Base-by-base conservation (phyloP, 2,113 vertebrate species). In the Delphinapterus leucas region DNA sequence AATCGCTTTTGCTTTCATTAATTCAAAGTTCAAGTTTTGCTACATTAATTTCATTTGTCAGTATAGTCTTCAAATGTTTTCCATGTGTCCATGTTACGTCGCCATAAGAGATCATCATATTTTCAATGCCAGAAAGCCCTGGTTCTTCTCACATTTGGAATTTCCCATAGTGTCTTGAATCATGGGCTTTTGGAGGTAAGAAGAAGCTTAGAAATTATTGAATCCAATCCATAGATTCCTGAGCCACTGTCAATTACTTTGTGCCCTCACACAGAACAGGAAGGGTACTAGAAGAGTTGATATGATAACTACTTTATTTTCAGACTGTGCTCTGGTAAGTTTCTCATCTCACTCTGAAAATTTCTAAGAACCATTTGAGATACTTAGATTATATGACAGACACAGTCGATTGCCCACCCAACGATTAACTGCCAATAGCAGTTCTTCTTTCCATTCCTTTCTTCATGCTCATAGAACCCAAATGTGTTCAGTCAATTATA, bases 301-400 rank as follows among this genome's bases (percentile, higher is more conserved):
- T 92, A 38, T 38, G n/a, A 55, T 94, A 86, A 97, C 38, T 74
- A 55, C 36, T 83, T 84, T 31, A 26, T 65, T 88, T 96, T 95
- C 23, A 76, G 86, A 87, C 63, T 70, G 36, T 49, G 67, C 38
- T 93, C n/a, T 82, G 20, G 18, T 33, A 88, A 90, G 26, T 93
- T 93, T 97, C 47, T 55, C 38, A 89, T 67, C 10, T 91, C 11
- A 61, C 11, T 89, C n/a, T 65, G 25, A 92, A 88, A 36, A 73
- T 36, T 53, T 41, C 5, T 44, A 83, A 80, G 65, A 94, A 81
- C 11, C 3, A 87, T 60, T 80, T 84, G 41, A 86, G 63, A 87
- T 92, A 21, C 36, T 38, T 41, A 13, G 5, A 55, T 9, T 82
- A 28, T 53, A 12, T 76, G 5, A 25, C 36, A 95, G 88, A 81